Conservation (phyloP, 1,140 invertebrate genomes). For the Cyphomyrmex costatus region DNA sequence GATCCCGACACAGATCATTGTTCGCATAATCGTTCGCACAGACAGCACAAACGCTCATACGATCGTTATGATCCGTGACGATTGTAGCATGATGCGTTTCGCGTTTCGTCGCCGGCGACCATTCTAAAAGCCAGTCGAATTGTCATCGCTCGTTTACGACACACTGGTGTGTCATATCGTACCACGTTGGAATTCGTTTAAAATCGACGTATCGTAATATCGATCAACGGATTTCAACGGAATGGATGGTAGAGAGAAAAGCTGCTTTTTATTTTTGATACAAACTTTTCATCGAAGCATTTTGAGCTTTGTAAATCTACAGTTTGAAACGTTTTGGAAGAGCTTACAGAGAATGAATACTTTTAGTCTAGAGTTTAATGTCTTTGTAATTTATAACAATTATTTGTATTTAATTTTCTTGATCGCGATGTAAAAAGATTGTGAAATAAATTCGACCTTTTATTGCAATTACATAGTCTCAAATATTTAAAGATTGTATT, state of each 20-base stretch:
- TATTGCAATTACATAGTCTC: neutral
- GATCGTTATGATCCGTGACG: conserved; percentile 8
- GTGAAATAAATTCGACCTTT: neutral
- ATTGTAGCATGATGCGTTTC: conserved; percentile 27
- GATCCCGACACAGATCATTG: conserved; percentile 33
- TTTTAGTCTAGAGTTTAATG: neutral
- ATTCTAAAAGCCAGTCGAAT: conserved; percentile 36
- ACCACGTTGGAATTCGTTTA: neutral
- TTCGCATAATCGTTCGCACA: conserved; percentile 53
- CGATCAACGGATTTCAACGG: conserved; percentile 14
- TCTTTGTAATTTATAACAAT: conserved; percentile 22
- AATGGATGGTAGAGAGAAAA: conserved; percentile 16
- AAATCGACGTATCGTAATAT: conserved; percentile 20
- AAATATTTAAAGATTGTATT: too few relatives aligned
- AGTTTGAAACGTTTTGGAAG: neutral
- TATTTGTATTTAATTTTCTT: neutral
- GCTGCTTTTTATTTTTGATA: conserved; percentile 9
- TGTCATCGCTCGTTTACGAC: conserved; percentile 15
- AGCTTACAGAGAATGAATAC: neutral
- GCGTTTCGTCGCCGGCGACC: neutral
- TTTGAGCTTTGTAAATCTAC: conserved; percentile 17
- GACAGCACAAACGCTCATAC: conserved; percentile 20
- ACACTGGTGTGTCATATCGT: neutral
- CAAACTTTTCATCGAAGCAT: conserved; percentile 6
- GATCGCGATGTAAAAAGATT: neutral